phyloP scores from a whole-genome alignment of 2,113 vertebrate species.

The Xyrauchen texanus region DNA sequence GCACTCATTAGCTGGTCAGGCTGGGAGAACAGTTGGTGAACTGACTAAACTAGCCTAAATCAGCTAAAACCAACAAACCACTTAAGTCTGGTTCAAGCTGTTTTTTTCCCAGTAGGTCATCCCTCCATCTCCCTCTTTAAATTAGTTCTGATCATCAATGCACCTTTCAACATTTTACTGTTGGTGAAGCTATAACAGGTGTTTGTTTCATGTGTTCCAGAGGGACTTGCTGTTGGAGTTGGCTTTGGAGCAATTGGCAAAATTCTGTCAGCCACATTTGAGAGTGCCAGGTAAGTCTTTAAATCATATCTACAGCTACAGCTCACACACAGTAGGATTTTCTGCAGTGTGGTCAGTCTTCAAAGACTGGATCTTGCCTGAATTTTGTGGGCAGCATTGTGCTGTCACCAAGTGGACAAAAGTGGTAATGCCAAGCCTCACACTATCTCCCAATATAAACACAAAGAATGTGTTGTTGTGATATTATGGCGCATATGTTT shows the following conservation, averaged over 20 bases:
- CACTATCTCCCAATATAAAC: background rate
- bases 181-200: slow-evolving; percentile 1
- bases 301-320: too few relatives aligned
- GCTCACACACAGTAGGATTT: too few relatives aligned
- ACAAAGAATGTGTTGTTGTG: slow-evolving; percentile 17
- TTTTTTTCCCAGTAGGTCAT: too few relatives aligned
- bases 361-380: background rate
- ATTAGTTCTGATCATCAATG: background rate
- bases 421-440: background rate
- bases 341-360: too few relatives aligned
- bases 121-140: background rate
- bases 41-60: too few relatives aligned
- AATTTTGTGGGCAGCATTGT: slow-evolving; percentile 10
- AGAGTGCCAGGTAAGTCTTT: slow-evolving; percentile 87
- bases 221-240: slow-evolving; percentile 95
- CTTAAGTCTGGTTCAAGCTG: too few relatives aligned
- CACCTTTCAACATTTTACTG: background rate
- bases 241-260: slow-evolving; percentile 91
- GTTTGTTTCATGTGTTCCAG: slow-evolving; percentile 71
- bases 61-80: too few relatives aligned
- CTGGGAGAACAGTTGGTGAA: too few relatives aligned
- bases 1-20: too few relatives aligned
- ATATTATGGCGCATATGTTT: background rate
- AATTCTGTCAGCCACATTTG: slow-evolving; percentile 87
- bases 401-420: slow-evolving; percentile 60